These are phyloP conservation scores for Macaria liturata DNA, from an alignment of 2,888 invertebrate species.

Conservation along the genomic window DNA sequence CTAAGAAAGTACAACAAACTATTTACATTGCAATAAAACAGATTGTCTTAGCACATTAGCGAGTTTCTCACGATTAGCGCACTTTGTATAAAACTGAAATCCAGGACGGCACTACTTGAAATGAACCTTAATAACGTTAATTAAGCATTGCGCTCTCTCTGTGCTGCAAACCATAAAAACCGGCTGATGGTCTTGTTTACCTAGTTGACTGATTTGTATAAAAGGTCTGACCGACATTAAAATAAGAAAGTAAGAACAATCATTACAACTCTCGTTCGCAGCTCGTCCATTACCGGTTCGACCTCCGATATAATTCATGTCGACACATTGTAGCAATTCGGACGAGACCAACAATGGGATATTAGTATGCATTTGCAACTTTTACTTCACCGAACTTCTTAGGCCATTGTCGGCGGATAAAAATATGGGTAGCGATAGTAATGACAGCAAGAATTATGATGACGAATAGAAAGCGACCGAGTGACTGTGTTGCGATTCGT, in stretches of 20 bases:
- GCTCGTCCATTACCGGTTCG: slow-evolving; percentile 40
- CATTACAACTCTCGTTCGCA: slow-evolving; percentile 40
- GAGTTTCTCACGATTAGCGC: slow-evolving; percentile 33
- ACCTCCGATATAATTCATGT: slow-evolving; percentile 51
- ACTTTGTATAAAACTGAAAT: slow-evolving; percentile 30
- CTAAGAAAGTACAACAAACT: slow-evolving; percentile 24
- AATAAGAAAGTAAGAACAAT: slow-evolving; percentile 45
- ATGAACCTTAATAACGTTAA: slow-evolving; percentile 32
- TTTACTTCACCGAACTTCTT: slow-evolving; percentile 61
- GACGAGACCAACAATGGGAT: slow-evolving; percentile 62
- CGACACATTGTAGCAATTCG: slow-evolving; percentile 51
- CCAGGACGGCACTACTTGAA: slow-evolving; percentile 30
- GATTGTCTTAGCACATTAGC: background rate
- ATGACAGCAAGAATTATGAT: slow-evolving; percentile 56
- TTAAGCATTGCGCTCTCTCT: slow-evolving; percentile 29
- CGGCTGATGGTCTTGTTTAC: slow-evolving; percentile 27
- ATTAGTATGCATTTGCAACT: slow-evolving; percentile 67
- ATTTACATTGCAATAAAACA: slow-evolving; percentile 24
- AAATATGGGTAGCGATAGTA: slow-evolving; percentile 50
- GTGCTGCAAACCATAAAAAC: slow-evolving; percentile 27
- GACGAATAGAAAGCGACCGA: slow-evolving; percentile 57
- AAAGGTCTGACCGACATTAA: slow-evolving; percentile 32
- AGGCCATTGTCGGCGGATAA: slow-evolving; percentile 51
- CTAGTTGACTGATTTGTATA: slow-evolving; percentile 30
- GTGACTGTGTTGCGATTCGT: slow-evolving; percentile 41